phyloP scores from a whole-genome alignment of 2,797 vertebrate genomes.

The Pseudomugil gertrudae region DNA sequence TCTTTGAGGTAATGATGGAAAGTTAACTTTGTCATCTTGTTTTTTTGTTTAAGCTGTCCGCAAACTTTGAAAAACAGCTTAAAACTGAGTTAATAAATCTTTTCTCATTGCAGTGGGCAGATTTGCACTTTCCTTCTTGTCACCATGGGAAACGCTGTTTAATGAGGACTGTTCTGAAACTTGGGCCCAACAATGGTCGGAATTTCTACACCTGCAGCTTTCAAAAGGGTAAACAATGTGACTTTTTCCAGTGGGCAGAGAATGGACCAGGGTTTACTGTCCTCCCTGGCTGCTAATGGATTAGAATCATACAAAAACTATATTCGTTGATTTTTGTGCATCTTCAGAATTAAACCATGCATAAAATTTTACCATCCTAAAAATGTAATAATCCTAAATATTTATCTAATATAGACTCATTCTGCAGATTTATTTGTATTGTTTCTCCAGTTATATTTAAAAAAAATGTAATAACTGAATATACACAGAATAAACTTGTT shows the following conservation, averaged over 20 bases:
- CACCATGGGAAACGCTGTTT: constrained; percentile 87
- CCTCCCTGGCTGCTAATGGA: constrained; percentile 71
- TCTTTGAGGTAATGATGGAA: constrained; percentile 87
- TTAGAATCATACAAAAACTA: neutral
- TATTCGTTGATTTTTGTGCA: neutral
- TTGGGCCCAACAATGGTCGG: constrained; percentile 92
- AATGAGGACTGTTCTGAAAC: constrained; percentile 92
- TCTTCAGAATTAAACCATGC: neutral
- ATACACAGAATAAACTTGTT: neutral
- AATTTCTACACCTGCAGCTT: constrained; percentile 90
- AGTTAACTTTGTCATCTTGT: neutral
- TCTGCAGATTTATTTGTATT: neutral
- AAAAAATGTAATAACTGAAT: neutral
- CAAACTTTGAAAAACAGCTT: constrained; percentile 2
- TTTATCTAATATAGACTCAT: neutral
- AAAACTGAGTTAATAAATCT: constrained; percentile 16
- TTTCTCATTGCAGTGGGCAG: constrained; percentile 89
- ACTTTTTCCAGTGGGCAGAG: constrained; percentile 92
- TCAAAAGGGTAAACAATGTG: constrained; percentile 87
- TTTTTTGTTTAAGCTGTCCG: neutral
- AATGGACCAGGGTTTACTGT: constrained; percentile 71
- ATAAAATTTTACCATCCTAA: neutral
- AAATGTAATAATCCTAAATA: neutral
- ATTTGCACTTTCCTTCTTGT: constrained; percentile 90
- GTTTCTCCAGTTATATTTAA: neutral